phyloP scores from a whole-genome alignment of 2,888 invertebrate species.

The Archips xylosteana region DNA sequence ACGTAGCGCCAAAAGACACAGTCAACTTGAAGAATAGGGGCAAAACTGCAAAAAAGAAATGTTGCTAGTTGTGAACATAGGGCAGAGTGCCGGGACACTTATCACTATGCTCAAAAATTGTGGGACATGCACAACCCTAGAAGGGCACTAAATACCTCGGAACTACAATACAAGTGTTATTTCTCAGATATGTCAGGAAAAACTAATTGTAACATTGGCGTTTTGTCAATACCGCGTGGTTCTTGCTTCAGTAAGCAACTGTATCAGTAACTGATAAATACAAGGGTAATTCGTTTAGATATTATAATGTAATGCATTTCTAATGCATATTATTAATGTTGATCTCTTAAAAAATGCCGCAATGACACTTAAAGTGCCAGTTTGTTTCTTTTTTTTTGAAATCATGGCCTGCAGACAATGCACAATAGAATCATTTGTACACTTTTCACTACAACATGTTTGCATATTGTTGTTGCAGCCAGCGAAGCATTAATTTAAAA shows the following conservation, averaged over 20 bases:
- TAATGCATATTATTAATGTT: conserved; percentile 43
- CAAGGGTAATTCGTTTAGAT: conserved; percentile 43
- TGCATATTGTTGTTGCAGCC: conserved; percentile 7
- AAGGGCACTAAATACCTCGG: conserved; percentile 54
- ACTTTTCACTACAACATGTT: conserved; percentile 24
- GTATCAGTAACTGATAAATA: conserved; percentile 39
- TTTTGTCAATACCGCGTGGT: background rate
- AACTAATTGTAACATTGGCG: background rate
- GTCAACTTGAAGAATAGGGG: conserved; percentile 89
- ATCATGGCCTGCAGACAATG: conserved; percentile 33
- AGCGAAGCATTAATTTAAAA: background rate
- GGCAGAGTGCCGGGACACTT: conserved; percentile 74
- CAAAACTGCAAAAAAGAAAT: conserved; percentile 87
- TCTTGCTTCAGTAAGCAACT: background rate
- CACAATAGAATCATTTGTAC: conserved; percentile 32
- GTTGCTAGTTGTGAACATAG: conserved; percentile 80
- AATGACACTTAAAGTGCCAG: conserved; percentile 19
- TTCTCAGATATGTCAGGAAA: conserved; percentile 29
- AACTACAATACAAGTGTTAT: conserved; percentile 34
- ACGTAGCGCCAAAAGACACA: conserved; percentile 88
- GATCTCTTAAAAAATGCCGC: conserved; percentile 44
- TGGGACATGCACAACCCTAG: conserved; percentile 77
- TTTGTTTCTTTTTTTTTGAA: conserved; percentile 11
- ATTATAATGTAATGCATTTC: conserved; percentile 42
- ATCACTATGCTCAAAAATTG: conserved; percentile 77